Conservation (phyloP, 2,797 vertebrate species). For the Rachycentron canadum region DNA sequence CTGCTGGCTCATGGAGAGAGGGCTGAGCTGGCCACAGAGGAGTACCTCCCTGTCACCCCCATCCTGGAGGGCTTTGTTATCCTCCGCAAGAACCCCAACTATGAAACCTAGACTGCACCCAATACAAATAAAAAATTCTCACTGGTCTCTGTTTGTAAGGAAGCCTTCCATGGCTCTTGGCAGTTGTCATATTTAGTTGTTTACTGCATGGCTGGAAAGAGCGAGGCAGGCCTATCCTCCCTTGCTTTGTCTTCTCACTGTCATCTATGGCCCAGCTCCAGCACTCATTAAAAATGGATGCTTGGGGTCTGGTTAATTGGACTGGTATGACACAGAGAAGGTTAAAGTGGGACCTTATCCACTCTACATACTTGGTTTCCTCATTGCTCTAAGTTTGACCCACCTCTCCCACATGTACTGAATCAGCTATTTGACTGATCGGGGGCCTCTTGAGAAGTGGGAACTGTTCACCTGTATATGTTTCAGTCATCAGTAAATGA, state of each 20-base stretch:
- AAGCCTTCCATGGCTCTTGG: constrained; percentile 54
- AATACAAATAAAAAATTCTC: background rate
- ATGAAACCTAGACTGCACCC: constrained; percentile 87
- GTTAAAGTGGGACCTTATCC: constrained; percentile 59
- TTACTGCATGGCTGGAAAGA: constrained; percentile 70
- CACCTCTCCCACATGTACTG: constrained; percentile 29
- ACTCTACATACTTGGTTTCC: constrained; percentile 48
- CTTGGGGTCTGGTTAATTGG: constrained; percentile 55
- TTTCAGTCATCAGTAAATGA: constrained; percentile 43
- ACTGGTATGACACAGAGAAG: constrained; percentile 48
- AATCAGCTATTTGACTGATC: constrained; percentile 51
- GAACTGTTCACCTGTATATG: constrained; percentile 43
- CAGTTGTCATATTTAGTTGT: constrained; percentile 68
- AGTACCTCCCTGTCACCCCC: constrained; percentile 94
- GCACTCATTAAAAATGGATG: constrained; percentile 54
- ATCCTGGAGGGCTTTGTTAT: constrained; percentile 98
- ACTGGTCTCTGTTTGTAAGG: constrained; percentile 47
- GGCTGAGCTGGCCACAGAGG: constrained; percentile 97
- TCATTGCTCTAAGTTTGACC: constrained; percentile 50
- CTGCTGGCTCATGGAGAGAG: constrained; percentile 95
- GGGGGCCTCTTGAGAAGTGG: constrained; percentile 35
- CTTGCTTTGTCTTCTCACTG: constrained; percentile 40
- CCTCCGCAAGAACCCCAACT: constrained; percentile 97
- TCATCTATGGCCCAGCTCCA: constrained; percentile 50
- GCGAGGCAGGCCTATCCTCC: constrained; percentile 44